These are phyloP conservation scores for Drosophila sp. DNA, from an alignment of 1,140 invertebrate species.

Conservation along the genomic window DNA sequence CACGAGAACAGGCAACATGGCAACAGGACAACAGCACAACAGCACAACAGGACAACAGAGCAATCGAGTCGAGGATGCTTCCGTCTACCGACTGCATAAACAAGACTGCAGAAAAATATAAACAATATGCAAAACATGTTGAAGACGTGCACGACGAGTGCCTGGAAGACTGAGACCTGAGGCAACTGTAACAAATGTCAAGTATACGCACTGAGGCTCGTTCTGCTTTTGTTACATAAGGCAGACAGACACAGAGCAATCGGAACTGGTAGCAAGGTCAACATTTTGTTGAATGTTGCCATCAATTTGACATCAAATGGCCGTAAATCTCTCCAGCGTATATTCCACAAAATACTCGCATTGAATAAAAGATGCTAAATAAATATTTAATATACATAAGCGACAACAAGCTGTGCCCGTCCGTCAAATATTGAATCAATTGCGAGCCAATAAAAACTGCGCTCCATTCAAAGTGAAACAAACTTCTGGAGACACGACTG, in stretches of 20 bases:
- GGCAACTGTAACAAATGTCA: slow-evolving; percentile 50
- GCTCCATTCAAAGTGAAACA: slow-evolving; percentile 11
- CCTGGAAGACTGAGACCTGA: not conserved
- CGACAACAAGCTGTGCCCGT: slow-evolving; percentile 19
- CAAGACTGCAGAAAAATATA: slow-evolving; percentile 66
- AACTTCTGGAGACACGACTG: not conserved
- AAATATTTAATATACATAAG: slow-evolving; percentile 76
- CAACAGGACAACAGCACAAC: slow-evolving; percentile 4
- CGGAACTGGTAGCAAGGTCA: slow-evolving; percentile 64
- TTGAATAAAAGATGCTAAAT: slow-evolving; percentile 62
- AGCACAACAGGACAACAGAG: slow-evolving; percentile 22
- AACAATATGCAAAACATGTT: slow-evolving; percentile 73
- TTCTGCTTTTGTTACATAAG: slow-evolving; percentile 38
- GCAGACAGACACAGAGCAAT: slow-evolving; percentile 9
- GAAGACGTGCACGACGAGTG: slow-evolving; percentile 33
- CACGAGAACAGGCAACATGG: not conserved
- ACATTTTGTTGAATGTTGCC: slow-evolving; percentile 47
- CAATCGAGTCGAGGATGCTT: slow-evolving; percentile 38
- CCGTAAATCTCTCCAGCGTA: slow-evolving; percentile 51
- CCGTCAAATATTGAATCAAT: slow-evolving; percentile 51
- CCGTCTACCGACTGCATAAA: slow-evolving; percentile 38
- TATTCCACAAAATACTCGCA: slow-evolving; percentile 30
- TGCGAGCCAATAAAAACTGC: slow-evolving; percentile 37
- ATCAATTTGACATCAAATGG: slow-evolving; percentile 66
- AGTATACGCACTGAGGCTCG: slow-evolving; percentile 56